Base-by-base conservation (phyloP, 1,140 invertebrate genomes). In the Drosophila mayri region DNA sequence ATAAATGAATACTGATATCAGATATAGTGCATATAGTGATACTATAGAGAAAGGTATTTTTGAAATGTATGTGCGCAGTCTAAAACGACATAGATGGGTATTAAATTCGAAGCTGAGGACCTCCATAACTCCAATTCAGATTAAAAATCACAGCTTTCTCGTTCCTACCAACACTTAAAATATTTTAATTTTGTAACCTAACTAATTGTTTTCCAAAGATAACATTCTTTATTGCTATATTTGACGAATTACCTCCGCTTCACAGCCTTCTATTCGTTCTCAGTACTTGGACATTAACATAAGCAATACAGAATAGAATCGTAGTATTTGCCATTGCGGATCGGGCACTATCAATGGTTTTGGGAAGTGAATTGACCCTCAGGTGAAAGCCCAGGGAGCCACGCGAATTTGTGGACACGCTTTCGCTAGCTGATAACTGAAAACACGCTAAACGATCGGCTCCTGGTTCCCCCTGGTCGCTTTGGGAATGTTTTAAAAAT, bases 401-500 rank as follows among this genome's bases (percentile, higher is more conserved):
- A 72, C 68, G 50, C 41, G 68, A 59, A 47, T 49, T 44, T 5
- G 25, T 14, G 68, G 52, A 47, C 68, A 71, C 52, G 66, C 66
- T 59, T 59, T 59, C 20, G 12, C 10, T 14, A 55, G 35, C 66
- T 72, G 70, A 72, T 72, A 72, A 71, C 38, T 20, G 12, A 28
- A 28, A 68, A 38, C 37, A 22, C 20, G 16, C 22, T 12, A 41
- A 72, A 43, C 43, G 41, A 44, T 30, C 11, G 38, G 5, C 20
- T 52, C n/a, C 49, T 37, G 38, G 57, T 50, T 49, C 60, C 64
- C 64, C 38, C 16, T 28, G 43, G 35, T 18, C 44, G 18, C 16
- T 22, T 32, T 22, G 66, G 37, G 52, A 72, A 60, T 72, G 66
- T 50, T 72, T 72, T 72, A 72, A 72, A 72, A 73, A 73, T 72